These are phyloP conservation scores for Drosophila truncata DNA, from an alignment of 1,140 invertebrate genomes.

Conservation along the genomic window DNA sequence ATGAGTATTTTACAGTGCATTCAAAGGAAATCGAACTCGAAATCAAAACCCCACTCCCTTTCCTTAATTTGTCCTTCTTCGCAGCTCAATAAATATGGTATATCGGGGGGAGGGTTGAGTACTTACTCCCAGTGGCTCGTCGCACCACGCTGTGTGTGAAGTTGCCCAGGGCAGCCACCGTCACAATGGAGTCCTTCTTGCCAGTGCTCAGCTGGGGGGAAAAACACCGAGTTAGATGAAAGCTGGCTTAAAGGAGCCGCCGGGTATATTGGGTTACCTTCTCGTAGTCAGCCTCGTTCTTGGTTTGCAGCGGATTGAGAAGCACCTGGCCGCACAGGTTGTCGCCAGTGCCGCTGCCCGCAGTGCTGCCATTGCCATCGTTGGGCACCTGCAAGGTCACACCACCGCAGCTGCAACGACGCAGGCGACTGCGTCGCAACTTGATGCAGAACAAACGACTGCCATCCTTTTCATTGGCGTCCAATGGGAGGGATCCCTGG, in stretches of 20 bases:
- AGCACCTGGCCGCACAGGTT: slow-evolving; percentile 82
- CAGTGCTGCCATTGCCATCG: slow-evolving; percentile 73
- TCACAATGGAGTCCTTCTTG: slow-evolving; percentile 85
- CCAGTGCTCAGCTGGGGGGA: slow-evolving; percentile 75
- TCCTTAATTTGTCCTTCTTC: slow-evolving; percentile 6
- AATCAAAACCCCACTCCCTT: no score
- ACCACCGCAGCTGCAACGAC: slow-evolving; percentile 77
- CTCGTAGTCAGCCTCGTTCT: slow-evolving; percentile 83
- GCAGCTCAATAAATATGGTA: neutral
- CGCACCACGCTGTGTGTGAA: slow-evolving; percentile 84
- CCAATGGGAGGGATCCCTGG: slow-evolving; percentile 56
- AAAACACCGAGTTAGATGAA: neutral
- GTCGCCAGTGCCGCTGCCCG: slow-evolving; percentile 53
- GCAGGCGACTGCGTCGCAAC: slow-evolving; percentile 70
- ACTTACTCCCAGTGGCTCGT: slow-evolving; percentile 83
- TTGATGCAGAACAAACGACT: slow-evolving; percentile 83
- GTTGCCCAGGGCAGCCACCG: slow-evolving; percentile 79
- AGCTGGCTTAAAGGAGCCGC: slow-evolving; percentile 4
- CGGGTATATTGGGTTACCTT: slow-evolving; percentile 64
- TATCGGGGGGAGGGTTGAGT: neutral
- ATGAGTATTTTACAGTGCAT: neutral
- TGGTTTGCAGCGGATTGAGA: slow-evolving; percentile 77
- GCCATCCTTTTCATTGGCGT: slow-evolving; percentile 75
- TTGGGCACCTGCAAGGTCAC: slow-evolving; percentile 60
- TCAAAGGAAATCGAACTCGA: slow-evolving; percentile 5